Base-by-base conservation (phyloP, 1,140 invertebrate species). In the Heliconius hewitsoni region DNA sequence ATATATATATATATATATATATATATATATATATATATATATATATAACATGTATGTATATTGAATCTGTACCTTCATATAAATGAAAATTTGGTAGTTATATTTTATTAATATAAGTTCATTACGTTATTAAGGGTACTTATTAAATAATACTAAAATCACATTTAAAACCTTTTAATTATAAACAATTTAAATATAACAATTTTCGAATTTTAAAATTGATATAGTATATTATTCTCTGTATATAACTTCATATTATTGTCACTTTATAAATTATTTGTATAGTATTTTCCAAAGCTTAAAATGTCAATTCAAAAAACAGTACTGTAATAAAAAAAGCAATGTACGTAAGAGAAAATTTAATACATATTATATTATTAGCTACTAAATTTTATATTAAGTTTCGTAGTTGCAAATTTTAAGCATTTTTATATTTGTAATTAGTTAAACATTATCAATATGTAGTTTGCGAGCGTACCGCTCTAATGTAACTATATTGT, bases 221-320 rank as follows among this genome's bases (percentile, higher is more conserved):
- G 27, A 66, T 66, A 66, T 66, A 16, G 27, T 66, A 30, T 30
- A 27, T 66, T 27, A 27, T 27, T 27, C 8, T 66, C 60, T 66
- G 23, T 66, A 66, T 66, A 66, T 66, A 66, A 4, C 60, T 27
- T 66, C 13, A 55, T 50, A 27, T 52, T 55, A 11, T 74, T 74
- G 8, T 74, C 50, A 74, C 9, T 74, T 73, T 46, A 52, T 74
- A 50, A 23, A 60, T 37, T 75, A 23, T 9, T 75, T 39, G 19
- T 76, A 66, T 66, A 30, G 18, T 76, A 76, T 76, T 11, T 4
- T 76, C 66, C 30, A 18, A 71, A 76, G 66, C 42, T 70, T 76
- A 37, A 46, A 71, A 50, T 30, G 57, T 76, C 57, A 76, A 76
- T 71, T 76, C 57, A 70, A 46, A 30, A 30, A 66, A 66, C 60